These are phyloP conservation scores for Stegastes partitus DNA, from an alignment of 2,113 vertebrate species.

Conservation along the genomic window DNA sequence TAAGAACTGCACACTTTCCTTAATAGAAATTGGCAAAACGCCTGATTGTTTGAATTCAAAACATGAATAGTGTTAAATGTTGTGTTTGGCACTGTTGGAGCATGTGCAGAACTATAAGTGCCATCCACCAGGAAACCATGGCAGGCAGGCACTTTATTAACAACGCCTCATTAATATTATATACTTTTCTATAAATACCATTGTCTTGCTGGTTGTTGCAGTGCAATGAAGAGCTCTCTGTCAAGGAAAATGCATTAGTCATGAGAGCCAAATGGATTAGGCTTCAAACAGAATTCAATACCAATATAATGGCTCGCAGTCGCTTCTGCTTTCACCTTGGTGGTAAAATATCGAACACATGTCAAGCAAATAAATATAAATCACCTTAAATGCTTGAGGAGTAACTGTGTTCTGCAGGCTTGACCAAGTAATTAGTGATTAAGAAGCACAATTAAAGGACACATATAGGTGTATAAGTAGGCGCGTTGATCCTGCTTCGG, in stretches of 20 bases:
- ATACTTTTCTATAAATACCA: background rate
- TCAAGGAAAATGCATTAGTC: constrained; percentile 63
- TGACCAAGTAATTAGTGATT: constrained; percentile 19
- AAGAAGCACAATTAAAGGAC: constrained; percentile 32
- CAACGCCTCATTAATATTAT: constrained; percentile 13
- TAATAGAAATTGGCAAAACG: constrained; percentile 5
- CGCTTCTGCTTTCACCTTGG: constrained; percentile 54
- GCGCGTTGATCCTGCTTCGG: background rate
- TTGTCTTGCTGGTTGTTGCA: constrained; percentile 20
- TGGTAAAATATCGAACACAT: constrained; percentile 62
- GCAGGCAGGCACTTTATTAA: background rate
- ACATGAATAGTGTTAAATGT: constrained; percentile 4
- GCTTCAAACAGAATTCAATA: constrained; percentile 68
- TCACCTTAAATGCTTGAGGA: constrained; percentile 51
- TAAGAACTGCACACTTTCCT: background rate
- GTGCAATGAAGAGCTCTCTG: constrained; percentile 57
- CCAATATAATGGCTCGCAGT: constrained; percentile 34
- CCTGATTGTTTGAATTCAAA: constrained; percentile 44
- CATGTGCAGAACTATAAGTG: constrained; percentile 6
- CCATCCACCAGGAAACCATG: constrained; percentile 14
- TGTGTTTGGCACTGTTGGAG: constrained; percentile 14
- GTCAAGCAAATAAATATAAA: constrained; percentile 66
- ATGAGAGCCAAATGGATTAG: constrained; percentile 66
- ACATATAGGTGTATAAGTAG: constrained; percentile 6
- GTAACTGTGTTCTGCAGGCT: constrained; percentile 7